Conservation (phyloP, 2,888 invertebrate genomes). For the Noctuana brunneofusca region DNA sequence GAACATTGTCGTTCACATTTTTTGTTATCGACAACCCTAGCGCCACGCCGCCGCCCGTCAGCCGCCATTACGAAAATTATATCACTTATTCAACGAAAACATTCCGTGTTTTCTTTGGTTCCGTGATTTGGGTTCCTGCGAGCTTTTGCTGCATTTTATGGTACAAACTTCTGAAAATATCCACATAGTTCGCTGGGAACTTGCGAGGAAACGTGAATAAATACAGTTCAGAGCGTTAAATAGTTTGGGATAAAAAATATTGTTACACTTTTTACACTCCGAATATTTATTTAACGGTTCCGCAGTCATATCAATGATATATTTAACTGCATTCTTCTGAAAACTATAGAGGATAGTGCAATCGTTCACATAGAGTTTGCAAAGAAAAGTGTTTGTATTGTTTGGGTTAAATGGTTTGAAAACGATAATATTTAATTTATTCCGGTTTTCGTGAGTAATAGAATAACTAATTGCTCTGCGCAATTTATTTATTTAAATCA, state of each 20-base stretch:
- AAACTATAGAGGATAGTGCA: background rate
- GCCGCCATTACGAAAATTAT: constrained; percentile 45
- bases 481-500: no score
- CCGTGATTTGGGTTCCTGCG: constrained; percentile 17
- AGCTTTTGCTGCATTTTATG: constrained; percentile 9
- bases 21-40: constrained; percentile 7
- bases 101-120: constrained; percentile 20
- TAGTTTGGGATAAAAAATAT: background rate
- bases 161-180: constrained; percentile 5
- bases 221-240: background rate
- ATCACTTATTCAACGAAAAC: constrained; percentile 39
- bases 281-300: background rate
- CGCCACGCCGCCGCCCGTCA: constrained; percentile 20
- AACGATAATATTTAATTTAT: background rate
- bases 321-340: background rate
- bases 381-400: background rate
- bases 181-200: constrained; percentile 1
- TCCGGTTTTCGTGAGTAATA: background rate
- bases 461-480: background rate
- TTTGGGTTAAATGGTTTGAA: background rate
- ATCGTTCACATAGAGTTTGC: background rate
- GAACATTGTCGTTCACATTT: no score
- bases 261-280: background rate
- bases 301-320: background rate
- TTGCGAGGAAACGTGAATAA: background rate